Conservation (phyloP, 2,113 vertebrate species). For the Poecilia latipinna region DNA sequence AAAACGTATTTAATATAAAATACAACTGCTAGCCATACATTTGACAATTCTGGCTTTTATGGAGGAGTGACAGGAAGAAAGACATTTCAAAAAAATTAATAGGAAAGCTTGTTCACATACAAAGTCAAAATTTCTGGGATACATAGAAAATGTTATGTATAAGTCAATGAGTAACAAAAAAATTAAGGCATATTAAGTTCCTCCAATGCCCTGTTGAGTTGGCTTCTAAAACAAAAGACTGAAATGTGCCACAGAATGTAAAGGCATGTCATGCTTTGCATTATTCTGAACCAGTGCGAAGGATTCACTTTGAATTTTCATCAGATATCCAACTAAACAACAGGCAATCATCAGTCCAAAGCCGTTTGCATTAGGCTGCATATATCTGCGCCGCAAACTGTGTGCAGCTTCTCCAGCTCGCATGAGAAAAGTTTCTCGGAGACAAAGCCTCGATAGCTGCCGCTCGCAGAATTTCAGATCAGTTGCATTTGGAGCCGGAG, state of each 20-base stretch:
- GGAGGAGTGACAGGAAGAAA: too few relatives aligned
- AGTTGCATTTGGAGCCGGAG: slow-evolving; percentile 10
- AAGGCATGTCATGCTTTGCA: slow-evolving; percentile 13
- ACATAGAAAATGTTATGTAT: too few relatives aligned
- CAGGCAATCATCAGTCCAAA: slow-evolving; percentile 31
- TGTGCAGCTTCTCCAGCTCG: slow-evolving; percentile 28
- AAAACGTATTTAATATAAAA: too few relatives aligned
- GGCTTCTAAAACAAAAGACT: not conserved
- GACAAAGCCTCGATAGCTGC: not conserved
- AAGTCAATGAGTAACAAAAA: not conserved
- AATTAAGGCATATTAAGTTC: not conserved
- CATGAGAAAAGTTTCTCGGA: slow-evolving; percentile 10
- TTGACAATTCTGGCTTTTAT: too few relatives aligned
- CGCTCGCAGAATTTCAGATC: slow-evolving; percentile 27
- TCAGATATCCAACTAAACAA: slow-evolving; percentile 34
- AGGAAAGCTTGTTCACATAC: too few relatives aligned
- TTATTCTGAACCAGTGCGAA: not conserved
- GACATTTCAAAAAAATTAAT: too few relatives aligned
- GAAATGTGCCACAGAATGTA: not conserved
- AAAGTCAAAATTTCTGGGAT: too few relatives aligned
- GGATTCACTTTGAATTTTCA: slow-evolving; percentile 16
- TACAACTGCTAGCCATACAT: too few relatives aligned
- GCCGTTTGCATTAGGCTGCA: slow-evolving; percentile 24
- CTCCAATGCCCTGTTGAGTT: not conserved
- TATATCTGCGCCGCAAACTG: slow-evolving; percentile 36